phyloP scores from a whole-genome alignment of 2,888 invertebrate genomes.

The Erebia aethiops region DNA sequence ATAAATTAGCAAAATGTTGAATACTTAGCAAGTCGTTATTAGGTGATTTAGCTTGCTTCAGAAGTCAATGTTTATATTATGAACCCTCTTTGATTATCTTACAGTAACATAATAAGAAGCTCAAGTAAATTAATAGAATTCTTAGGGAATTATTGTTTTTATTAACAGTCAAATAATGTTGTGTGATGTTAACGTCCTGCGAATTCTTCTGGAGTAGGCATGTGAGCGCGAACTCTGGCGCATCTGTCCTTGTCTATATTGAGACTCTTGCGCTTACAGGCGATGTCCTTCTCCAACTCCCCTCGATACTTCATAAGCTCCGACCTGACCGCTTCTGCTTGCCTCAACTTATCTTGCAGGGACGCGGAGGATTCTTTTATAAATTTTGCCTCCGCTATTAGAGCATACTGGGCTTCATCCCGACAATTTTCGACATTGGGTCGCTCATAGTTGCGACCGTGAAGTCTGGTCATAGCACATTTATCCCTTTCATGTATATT shows the following conservation, averaged over 20 bases:
- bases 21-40: too few relatives aligned
- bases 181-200: slow-evolving; percentile 70
- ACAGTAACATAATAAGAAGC: not conserved
- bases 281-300: slow-evolving; percentile 87
- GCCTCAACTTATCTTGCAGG: slow-evolving; percentile 83
- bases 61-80: not conserved
- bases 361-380: slow-evolving; percentile 73
- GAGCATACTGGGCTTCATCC: slow-evolving; percentile 89
- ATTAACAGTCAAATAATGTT: not conserved
- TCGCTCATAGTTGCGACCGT: slow-evolving; percentile 86
- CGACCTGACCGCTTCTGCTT: slow-evolving; percentile 81
- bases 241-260: slow-evolving; percentile 86
- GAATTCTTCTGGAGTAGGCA: slow-evolving; percentile 87
- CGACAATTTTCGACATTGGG: slow-evolving; percentile 93
- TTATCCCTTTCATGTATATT: slow-evolving; percentile 90
- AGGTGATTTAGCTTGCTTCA: too few relatives aligned
- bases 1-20: too few relatives aligned
- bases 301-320: slow-evolving; percentile 85
- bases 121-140: not conserved
- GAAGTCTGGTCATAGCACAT: slow-evolving; percentile 91
- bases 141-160: not conserved
- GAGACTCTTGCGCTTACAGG: slow-evolving; percentile 87
- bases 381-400: slow-evolving; percentile 88
- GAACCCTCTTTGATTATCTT: not conserved
- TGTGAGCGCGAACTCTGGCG: slow-evolving; percentile 84